Base-by-base conservation (phyloP, 2,113 vertebrate species). In the Hippotragus niger region DNA sequence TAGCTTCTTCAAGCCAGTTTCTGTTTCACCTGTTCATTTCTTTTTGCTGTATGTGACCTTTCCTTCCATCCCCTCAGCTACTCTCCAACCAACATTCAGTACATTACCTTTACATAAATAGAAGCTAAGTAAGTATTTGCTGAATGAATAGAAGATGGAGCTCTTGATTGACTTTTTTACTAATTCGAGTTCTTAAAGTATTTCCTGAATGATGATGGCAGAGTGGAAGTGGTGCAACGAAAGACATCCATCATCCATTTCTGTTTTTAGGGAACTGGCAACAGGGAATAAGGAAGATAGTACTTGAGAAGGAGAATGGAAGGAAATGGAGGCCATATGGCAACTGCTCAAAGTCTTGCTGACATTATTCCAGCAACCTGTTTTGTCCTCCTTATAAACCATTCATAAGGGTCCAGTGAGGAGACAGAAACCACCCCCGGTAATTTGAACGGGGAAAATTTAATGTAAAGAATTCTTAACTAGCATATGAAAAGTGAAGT, bases 181-280 rank as follows among this genome's bases (percentile, higher is more conserved):
- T 47, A 50, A 17, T 45, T 47, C 16, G 60, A 16, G 45, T n/a
- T 76, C 29, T 27, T 43, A 8, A 33, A 58, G 19, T 11, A 31
- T 29, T 86, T 25, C 76, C 43, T 13, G 19, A 40, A 29, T 55
- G 43, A 31, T 57, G 50, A 7, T 40, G 33, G n/a, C 45, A 74
- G 58, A 21, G 15, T 53, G 11, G 4, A 2, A 33, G n/a, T 12
- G 17, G 10, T 17, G 25, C 8, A 0, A 0, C 9, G 6, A 4
- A 52, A 78, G 58, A n/a, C 1, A 5, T 2, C 6, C 8, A n/a
- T n/a, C n/a, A n/a, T n/a, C n/a, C n/a, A n/a, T 21, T 9, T 84
- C 50, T 47, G 45, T 62, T 64, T 7, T 62, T 3, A 52, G 43
- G 45, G 36, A 50, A 16, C 3, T 53, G 82, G 71, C 33, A 47